Evolutionary conservation across 2,888 invertebrate genomes (phyloP), one percentile per base, ranked within the genome.

Genomic region (Drosophila hawaiiensis): DNA sequence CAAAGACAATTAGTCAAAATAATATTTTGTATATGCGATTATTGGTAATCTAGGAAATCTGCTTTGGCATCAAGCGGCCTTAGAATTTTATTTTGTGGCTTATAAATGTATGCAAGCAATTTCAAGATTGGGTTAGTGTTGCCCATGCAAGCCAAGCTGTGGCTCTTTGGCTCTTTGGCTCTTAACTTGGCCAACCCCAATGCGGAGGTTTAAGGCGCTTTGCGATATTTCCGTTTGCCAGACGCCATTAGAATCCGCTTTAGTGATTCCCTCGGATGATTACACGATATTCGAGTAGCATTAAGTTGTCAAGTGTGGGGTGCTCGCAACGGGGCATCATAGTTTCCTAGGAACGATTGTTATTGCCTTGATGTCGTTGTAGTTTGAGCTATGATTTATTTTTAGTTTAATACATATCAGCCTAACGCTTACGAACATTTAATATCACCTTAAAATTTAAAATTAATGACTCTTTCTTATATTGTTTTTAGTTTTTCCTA

Each of bases 21-120:
- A 85, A 82, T 88, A 79, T 86, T 67, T 81, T 77, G 54, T 75
- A 33, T 69, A 62, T 71, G 74, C 76, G 81, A 82, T 87, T 82
- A 87, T 80, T 74, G 78, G 72, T 67, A 81, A 88, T 88, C 88
- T 89, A 80, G 66, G 74, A 86, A 88, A 88, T 90, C 86, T 84
- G 82, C 84, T 90, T 90, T 88, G 88, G 88, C 90, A 86, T 90
- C 87, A 73, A 69, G 72, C 78, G 83, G 86, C 81, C 83, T 80
- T 84, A 41, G 80, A 80, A 88, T 81, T 83, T 70, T 71, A 58
- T 61, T 68, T 64, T 67, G 60, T 66, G 55, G 68, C 28, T 52
- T 47, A 47, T 25, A 39, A 56, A 56, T 56, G 56, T 75, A 66
- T 88, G 84, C 89, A 83, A 88, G 70, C 68, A 71, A 77, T 52